These are phyloP conservation scores for Brenthis daphne DNA, from an alignment of 2,888 invertebrate species.

Conservation along the genomic window DNA sequence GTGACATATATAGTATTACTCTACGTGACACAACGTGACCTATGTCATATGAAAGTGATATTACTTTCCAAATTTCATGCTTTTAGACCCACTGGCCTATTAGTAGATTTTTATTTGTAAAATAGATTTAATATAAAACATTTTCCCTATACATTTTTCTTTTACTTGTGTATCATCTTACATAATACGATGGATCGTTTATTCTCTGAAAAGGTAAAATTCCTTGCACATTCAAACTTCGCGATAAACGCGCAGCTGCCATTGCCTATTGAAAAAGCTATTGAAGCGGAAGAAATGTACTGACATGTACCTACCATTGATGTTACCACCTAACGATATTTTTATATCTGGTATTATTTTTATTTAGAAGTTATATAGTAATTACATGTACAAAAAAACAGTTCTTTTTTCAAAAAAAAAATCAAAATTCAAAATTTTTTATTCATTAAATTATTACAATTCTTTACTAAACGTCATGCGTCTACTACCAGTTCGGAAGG, in stretches of 20 bases:
- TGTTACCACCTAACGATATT: constrained; percentile 2
- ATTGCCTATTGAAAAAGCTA: constrained; percentile 18
- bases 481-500: too few species aligned
- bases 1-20: too few species aligned
- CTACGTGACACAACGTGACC: too few species aligned
- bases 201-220: constrained; percentile 15
- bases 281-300: constrained; percentile 17
- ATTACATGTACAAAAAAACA: too few species aligned
- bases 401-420: too few species aligned
- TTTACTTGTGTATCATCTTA: neutral
- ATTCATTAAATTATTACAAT: too few species aligned
- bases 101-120: neutral
- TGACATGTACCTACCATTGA: constrained; percentile 17
- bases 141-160: neutral
- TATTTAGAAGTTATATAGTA: too few species aligned
- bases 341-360: neutral
- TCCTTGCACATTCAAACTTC: constrained; percentile 12
- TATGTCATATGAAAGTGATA: too few species aligned
- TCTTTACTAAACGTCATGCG: too few species aligned
- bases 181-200: constrained; percentile 1
- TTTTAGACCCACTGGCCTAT: too few species aligned
- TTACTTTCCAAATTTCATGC: too few species aligned
- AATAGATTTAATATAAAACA: neutral
- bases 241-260: constrained; percentile 19
- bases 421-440: too few species aligned